These are phyloP conservation scores for Empis livida DNA, from an alignment of 2,888 invertebrate species.

Conservation along the genomic window DNA sequence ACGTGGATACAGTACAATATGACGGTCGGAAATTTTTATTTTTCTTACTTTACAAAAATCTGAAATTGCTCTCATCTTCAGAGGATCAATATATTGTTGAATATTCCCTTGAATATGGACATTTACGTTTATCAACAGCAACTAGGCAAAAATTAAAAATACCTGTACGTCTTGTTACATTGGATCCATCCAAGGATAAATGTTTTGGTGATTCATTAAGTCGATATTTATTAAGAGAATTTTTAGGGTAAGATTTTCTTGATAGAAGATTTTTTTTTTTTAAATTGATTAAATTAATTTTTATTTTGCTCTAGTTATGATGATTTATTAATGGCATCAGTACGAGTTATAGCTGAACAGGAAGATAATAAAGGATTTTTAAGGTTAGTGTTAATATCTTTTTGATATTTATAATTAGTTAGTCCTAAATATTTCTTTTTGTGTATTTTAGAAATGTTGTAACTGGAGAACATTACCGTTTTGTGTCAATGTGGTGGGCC, in stretches of 20 bases:
- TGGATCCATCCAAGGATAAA: conserved; percentile 75
- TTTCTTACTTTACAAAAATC: conserved; percentile 5
- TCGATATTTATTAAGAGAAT: conserved; percentile 77
- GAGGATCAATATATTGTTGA: conserved; percentile 95
- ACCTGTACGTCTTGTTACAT: conserved; percentile 73
- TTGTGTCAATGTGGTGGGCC: conserved; percentile 96
- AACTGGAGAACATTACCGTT: conserved; percentile 95
- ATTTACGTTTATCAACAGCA: conserved; percentile 75
- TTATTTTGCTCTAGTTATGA: conserved; percentile 49
- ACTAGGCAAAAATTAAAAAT: conserved; percentile 81
- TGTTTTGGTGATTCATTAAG: conserved; percentile 93
- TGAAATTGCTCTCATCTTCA: conserved; percentile 17
- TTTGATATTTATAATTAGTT: neutral
- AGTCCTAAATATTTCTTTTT: neutral
- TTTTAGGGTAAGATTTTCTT: conserved; percentile 55
- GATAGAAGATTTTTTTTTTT: too few species aligned
- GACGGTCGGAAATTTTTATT: conserved; percentile 9
- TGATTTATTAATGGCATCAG: conserved; percentile 91
- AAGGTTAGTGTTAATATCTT: conserved; percentile 45
- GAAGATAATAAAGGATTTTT: conserved; percentile 94
- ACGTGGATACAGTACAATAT: conserved; percentile 4
- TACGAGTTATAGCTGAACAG: conserved; percentile 87
- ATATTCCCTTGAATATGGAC: conserved; percentile 95
- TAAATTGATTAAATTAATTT: neutral
- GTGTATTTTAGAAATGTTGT: conserved; percentile 77